Base-by-base conservation (phyloP, 1,140 invertebrate species). In the Lepidostoma basale region DNA sequence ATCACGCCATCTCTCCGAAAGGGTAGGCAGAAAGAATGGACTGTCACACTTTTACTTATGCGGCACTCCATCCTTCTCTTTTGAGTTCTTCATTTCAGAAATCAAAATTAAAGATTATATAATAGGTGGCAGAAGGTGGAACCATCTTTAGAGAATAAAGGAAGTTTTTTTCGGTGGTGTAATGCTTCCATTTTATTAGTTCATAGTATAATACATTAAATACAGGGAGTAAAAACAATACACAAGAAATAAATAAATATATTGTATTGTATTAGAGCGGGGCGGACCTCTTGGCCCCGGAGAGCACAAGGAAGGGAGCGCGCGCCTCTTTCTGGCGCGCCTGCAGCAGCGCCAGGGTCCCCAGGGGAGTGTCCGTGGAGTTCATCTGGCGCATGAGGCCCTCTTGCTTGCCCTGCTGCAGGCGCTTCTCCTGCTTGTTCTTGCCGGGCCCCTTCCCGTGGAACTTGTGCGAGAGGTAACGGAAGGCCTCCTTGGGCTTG, bases 361-460 rank as follows among this genome's bases (percentile, higher is more conserved):
- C 92, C 14, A 99, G 83, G 4, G 98, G 97, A 0, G 97, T 99
- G 79, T 99, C 98, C 3, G 95, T 98, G 6, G 96, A 98, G 75
- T 95, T 98, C 97, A 99, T 99, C 76, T 96, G 92, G 78, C 97
- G 97, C 94, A 99, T 96, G 69, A 98, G 79, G 78, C 92, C 91
- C 81, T 97, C 95, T 80, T 98, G 96, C 75, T 97, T 92, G 64
- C 89, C 84, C 82, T 99, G 98, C 78, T 98, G 97, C 81, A 95
- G 89, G 75, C 97, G 86, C 80, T 99, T 99, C 78, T 99, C 98
- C 74, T 89, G 88, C 83, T 99, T 99, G 84, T 98, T 99, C 80
- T 99, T 99, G 45, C 98, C 97, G 6, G 97, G 96, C 14, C 96
- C 97, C 85, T 99, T 99, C 18, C 98, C 98, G 84, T 99, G 98